A percentile compares a stretch with the other conserved stretches of the same genome.
Evolutionary conservation across 2,888 invertebrate species (phyloP).

Genomic region (Pandemis corylana): DNA sequence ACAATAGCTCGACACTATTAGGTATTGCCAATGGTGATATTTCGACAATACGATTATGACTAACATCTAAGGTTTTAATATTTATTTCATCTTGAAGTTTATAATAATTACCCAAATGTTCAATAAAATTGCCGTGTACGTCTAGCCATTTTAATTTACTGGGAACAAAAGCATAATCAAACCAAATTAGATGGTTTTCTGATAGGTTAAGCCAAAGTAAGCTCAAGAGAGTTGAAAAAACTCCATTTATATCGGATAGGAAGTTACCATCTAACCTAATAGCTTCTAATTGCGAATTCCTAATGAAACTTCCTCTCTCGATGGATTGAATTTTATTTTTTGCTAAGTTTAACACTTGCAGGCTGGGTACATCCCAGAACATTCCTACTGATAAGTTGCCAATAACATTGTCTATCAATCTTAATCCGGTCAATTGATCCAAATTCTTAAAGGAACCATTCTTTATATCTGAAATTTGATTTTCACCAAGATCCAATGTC

Average conservation of each 20-base stretch:
- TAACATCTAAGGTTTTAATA: constrained; percentile 94
- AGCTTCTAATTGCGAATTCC: constrained; percentile 92
- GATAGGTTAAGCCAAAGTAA: constrained; percentile 95
- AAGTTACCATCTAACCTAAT: constrained; percentile 95
- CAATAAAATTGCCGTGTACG: constrained; percentile 95
- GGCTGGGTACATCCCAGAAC: constrained; percentile 93
- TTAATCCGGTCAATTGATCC: constrained; percentile 93
- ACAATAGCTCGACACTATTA: constrained; percentile 93
- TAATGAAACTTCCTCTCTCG: constrained; percentile 92
- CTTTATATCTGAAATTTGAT: constrained; percentile 92
- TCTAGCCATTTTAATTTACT: constrained; percentile 95
- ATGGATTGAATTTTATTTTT: constrained; percentile 94
- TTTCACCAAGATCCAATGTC: constrained; percentile 96
- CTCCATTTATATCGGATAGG: constrained; percentile 94
- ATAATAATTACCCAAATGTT: constrained; percentile 94
- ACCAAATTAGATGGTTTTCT: constrained; percentile 96
- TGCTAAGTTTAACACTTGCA: constrained; percentile 94
- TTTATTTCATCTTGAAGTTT: constrained; percentile 91
- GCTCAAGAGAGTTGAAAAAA: constrained; percentile 92
- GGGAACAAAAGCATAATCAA: constrained; percentile 96
- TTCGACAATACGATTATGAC: constrained; percentile 93
- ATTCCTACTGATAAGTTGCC: constrained; percentile 93
- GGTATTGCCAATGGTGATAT: constrained; percentile 93
- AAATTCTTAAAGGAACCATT: constrained; percentile 94
- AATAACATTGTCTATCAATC: constrained; percentile 95